Percentiles rank a stretch among this genome's conserved stretches.
These are phyloP conservation scores for Scaptomyza montana DNA, from an alignment of 1,140 invertebrate species.

Conservation along the genomic window DNA sequence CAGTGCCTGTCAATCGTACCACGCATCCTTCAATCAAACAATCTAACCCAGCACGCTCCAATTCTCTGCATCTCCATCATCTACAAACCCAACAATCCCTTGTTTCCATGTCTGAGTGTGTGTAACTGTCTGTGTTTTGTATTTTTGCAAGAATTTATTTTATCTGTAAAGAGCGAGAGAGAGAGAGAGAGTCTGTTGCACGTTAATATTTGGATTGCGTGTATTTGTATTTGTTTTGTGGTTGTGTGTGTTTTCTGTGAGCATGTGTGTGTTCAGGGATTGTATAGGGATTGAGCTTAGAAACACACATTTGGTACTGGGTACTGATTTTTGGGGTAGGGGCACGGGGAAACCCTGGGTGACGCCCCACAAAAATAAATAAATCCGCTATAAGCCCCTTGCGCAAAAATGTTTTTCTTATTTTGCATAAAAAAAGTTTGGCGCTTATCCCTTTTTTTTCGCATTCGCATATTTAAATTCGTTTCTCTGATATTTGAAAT, in stretches of 20 bases:
- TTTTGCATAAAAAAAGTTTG: slow-evolving; percentile 62
- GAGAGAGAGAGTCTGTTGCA: slow-evolving; percentile 25
- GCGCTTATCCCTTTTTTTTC: slow-evolving; percentile 65
- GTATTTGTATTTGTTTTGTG: slow-evolving; percentile 70
- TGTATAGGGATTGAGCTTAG: neutral
- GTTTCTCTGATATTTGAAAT: slow-evolving; percentile 67
- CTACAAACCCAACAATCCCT: neutral
- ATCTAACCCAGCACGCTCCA: slow-evolving; percentile 3
- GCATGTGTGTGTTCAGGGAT: slow-evolving; percentile 22
- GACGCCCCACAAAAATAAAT: slow-evolving; percentile 30
- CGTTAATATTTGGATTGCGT: slow-evolving; percentile 74
- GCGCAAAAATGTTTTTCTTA: slow-evolving; percentile 64
- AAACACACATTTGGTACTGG: slow-evolving; percentile 14
- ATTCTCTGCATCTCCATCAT: neutral
- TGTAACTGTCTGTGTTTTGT: slow-evolving; percentile 23
- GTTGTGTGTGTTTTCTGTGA: slow-evolving; percentile 24
- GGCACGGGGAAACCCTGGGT: slow-evolving; percentile 31
- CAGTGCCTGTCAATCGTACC: slow-evolving; percentile 41
- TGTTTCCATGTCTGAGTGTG: slow-evolving; percentile 6
- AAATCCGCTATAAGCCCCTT: slow-evolving; percentile 73
- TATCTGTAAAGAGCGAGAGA: slow-evolving; percentile 31
- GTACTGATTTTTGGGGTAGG: slow-evolving; percentile 2
- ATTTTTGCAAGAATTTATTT: slow-evolving; percentile 48
- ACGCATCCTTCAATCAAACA: slow-evolving; percentile 42
- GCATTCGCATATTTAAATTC: slow-evolving; percentile 62